Percentiles rank a stretch among this genome's conserved stretches.
phyloP scores from a whole-genome alignment of 23 tunicate species.

The Styela clava region DNA sequence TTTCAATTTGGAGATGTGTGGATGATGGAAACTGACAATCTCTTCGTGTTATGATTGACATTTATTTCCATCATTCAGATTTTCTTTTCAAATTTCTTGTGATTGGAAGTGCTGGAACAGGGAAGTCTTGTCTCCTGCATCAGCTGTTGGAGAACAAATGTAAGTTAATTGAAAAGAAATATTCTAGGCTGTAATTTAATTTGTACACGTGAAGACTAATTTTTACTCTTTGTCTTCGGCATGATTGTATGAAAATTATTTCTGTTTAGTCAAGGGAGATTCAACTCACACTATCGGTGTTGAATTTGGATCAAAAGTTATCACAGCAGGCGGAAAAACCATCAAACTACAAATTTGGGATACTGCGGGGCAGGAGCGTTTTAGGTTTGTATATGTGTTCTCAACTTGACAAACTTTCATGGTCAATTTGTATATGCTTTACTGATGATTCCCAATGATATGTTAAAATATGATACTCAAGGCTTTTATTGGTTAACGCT shows the following conservation, averaged over 20 bases:
- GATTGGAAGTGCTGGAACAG: slow-evolving; percentile 90
- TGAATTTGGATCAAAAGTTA: slow-evolving; percentile 75
- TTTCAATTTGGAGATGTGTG: too few species aligned
- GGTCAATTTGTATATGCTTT: not conserved
- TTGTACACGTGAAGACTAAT: not conserved
- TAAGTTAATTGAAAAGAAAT: too few species aligned
- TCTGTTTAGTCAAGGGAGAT: slow-evolving; percentile 84
- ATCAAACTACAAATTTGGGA: slow-evolving; percentile 90
- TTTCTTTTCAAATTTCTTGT: slow-evolving; percentile 76
- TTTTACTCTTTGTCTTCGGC: not conserved
- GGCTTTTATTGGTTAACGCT: not conserved
- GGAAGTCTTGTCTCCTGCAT: slow-evolving; percentile 83
- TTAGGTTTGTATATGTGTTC: slow-evolving; percentile 56
- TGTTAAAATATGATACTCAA: not conserved
- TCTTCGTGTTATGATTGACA: too few species aligned
- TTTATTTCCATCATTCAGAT: too few species aligned
- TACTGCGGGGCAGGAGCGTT: slow-evolving; percentile 90
- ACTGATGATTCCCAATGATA: slow-evolving; percentile 3
- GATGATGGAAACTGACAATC: too few species aligned
- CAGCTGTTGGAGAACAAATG: slow-evolving; percentile 73
- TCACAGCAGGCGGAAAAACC: slow-evolving; percentile 72
- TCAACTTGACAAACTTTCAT: not conserved
- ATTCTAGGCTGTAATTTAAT: not conserved
- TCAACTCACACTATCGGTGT: slow-evolving; percentile 92
- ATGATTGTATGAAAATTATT: not conserved